Percentiles rank a stretch among this genome's conserved stretches.
These are phyloP conservation scores for Achlya flavicornis DNA, from an alignment of 2,888 invertebrate species.

Conservation along the genomic window DNA sequence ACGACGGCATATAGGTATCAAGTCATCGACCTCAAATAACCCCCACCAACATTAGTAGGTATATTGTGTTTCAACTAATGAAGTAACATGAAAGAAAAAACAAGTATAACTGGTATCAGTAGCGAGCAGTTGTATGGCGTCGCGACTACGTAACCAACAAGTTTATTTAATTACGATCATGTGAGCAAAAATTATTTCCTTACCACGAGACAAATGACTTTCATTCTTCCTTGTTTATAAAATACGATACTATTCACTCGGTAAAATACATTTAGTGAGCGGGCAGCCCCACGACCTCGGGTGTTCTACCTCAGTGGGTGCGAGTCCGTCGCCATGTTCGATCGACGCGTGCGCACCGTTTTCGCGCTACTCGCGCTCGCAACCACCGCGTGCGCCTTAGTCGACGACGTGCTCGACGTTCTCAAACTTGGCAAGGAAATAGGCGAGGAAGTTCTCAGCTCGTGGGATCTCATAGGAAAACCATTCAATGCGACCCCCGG, in stretches of 20 bases:
- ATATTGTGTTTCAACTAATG: not conserved
- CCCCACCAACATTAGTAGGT: not conserved
- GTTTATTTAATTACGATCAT: slow-evolving; percentile 3
- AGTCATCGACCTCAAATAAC: slow-evolving; percentile 2
- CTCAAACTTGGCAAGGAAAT: slow-evolving; percentile 84
- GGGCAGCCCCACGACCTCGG: slow-evolving; percentile 64
- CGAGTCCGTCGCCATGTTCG: slow-evolving; percentile 69
- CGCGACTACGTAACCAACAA: slow-evolving; percentile 9
- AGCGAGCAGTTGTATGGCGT: not conserved
- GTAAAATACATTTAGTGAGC: slow-evolving; percentile 20
- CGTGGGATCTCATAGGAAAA: slow-evolving; percentile 86
- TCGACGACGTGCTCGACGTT: slow-evolving; percentile 85
- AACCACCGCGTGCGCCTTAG: slow-evolving; percentile 63
- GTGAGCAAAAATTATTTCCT: not conserved
- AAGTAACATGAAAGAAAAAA: not conserved
- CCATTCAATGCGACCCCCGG: slow-evolving; percentile 80
- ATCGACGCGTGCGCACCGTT: slow-evolving; percentile 56
- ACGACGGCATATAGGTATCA: not conserved
- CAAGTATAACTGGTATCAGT: not conserved
- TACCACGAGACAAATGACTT: not conserved
- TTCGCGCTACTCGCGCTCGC: slow-evolving; percentile 57
- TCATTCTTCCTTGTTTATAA: not conserved
- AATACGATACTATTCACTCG: not conserved
- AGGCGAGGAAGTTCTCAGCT: slow-evolving; percentile 82
- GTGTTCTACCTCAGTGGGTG: slow-evolving; percentile 58